A percentile compares a stretch with the other conserved stretches of the same genome.
Evolutionary conservation across 1,140 invertebrate genomes (phyloP).

Genomic region (Venustaconcha ellipsiformis): DNA sequence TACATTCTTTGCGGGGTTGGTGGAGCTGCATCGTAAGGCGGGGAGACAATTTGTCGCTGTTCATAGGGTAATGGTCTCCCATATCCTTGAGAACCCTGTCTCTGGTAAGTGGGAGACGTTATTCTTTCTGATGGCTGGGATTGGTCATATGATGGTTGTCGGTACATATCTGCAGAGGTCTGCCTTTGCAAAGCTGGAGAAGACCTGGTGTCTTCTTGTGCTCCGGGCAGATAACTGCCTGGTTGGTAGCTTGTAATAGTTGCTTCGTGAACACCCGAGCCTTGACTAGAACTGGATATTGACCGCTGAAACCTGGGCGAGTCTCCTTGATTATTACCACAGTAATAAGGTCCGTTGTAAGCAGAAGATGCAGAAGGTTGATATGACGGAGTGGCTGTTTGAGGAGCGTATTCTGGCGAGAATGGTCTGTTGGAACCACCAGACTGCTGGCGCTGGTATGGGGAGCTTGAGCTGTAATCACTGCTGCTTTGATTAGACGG

Average conservation of each 20-base stretch:
- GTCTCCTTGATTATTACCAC: too few species aligned
- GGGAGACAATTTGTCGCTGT: conserved; percentile 12
- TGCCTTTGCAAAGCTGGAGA: conserved; percentile 20
- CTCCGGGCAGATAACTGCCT: conserved; percentile 10
- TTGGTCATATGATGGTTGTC: conserved; percentile 19
- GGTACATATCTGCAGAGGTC: conserved; percentile 15
- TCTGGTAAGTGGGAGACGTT: conserved; percentile 22
- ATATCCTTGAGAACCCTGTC: conserved; percentile 32
- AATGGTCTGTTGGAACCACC: conserved; percentile 19
- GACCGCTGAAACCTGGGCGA: conserved; percentile 19
- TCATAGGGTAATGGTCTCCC: conserved; percentile 7
- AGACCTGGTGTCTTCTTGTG: conserved; percentile 22
- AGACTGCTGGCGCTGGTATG: conserved; percentile 27
- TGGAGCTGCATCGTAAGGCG: conserved; percentile 2
- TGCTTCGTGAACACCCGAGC: conserved; percentile 17
- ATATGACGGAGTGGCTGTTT: too few species aligned
- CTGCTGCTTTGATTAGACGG: too few species aligned
- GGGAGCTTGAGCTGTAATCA: background rate
- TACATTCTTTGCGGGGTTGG: too few species aligned
- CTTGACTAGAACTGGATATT: conserved; percentile 2
- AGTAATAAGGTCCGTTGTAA: too few species aligned
- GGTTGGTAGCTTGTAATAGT: conserved; percentile 18
- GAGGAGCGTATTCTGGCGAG: too few species aligned
- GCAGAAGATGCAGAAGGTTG: too few species aligned
- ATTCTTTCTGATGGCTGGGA: background rate